phyloP scores from a whole-genome alignment of 2,888 invertebrate species.

The Andrena bucephala region DNA sequence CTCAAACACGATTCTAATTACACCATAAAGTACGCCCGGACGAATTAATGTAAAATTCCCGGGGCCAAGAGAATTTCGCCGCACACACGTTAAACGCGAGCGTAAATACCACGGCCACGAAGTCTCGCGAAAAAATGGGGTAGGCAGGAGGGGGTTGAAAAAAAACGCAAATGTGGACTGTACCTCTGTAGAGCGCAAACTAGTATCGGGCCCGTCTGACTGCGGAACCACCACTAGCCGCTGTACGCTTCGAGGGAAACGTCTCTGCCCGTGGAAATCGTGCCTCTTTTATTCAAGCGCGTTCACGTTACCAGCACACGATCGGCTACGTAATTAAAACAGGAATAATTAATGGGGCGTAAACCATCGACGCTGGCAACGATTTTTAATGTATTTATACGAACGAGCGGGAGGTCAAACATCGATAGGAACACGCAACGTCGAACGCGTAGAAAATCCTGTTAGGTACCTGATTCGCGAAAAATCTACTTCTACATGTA shows the following conservation, averaged over 20 bases:
- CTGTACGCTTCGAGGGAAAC: not conserved
- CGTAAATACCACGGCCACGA: not conserved
- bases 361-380: constrained; percentile 11
- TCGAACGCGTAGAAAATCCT: no score
- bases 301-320: not conserved
- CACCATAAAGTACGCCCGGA: constrained; percentile 3
- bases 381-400: constrained; percentile 22
- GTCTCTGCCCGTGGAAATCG: constrained; percentile 21
- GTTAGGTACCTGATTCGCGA: no score
- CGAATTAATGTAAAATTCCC: constrained; percentile 21
- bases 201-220: not conserved
- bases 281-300: constrained; percentile 36
- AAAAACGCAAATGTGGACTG: not conserved
- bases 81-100: not conserved
- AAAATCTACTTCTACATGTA: no score
- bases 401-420: not conserved
- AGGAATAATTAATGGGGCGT: constrained; percentile 38
- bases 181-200: not conserved
- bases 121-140: not conserved
- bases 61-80: not conserved
- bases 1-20: constrained; percentile 39
- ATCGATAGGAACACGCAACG: no score
- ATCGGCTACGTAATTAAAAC: constrained; percentile 42
- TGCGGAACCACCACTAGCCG: not conserved
- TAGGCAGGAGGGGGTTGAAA: not conserved